Evolutionary conservation across 2,113 vertebrate species (phyloP), one percentile per base, ranked within the genome.

Genomic region (Candoia aspera): DNA sequence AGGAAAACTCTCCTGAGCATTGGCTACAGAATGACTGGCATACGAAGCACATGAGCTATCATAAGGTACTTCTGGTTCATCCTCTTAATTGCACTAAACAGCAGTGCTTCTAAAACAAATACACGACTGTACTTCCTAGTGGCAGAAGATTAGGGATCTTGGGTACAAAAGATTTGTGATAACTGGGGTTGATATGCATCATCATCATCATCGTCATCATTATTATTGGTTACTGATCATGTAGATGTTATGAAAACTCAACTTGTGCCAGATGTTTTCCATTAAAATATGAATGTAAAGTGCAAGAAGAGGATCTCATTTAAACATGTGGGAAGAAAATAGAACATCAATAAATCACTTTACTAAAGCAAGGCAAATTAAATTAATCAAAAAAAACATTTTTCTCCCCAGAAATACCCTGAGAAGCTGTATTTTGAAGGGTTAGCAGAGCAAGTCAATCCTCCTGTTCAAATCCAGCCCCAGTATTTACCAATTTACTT

Each of bases 1-100:
- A 99, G 95, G 99, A 99, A 96, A 99, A 99, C 91, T 98, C 99
- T 33, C 99, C 99, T 0, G 99, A 99, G 93, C 99, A 99, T 97
- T 99, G 99, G 99, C 98, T 99, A 46, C 99, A 99, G 98, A 99
- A 98, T 21, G 99, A 99, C 97, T 99, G 99, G 99, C 99, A 99
- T 96, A 99, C 98, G 91, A 99, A 99, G 87, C 99, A 99, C 96
- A 99, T 99, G 99, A 98, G 94, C 96, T 99, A 99, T 94, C 99
- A 99, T 97, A 99, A 99, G 99, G 99, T 99, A 98, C 42, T 2
- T 92, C 84, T 88, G 5, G 10, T 64, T 86, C 21, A 26, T 53
- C 24, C 55, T 53, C 8, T 86, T 55, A 68, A 86, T 58, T 73
- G 0, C 62, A 37, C 3, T 89, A 94, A 55, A 33, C 57, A 58